Conservation (phyloP, 2,888 invertebrate species). For the Spilosoma lubricipeda region DNA sequence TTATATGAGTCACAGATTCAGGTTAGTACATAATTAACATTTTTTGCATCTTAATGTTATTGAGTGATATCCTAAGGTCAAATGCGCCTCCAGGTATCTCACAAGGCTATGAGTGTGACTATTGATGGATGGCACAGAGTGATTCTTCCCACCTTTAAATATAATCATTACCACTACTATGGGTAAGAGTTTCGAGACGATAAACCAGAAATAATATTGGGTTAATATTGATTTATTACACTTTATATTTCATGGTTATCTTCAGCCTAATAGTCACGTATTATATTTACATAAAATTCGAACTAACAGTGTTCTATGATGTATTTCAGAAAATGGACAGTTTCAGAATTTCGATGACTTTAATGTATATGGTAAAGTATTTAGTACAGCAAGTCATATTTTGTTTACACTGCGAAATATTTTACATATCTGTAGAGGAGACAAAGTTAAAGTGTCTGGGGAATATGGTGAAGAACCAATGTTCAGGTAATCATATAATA, state of each 20-base stretch:
- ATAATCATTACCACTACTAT: too few species aligned
- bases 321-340: neutral
- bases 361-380: neutral
- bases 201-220: too few species aligned
- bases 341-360: neutral
- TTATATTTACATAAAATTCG: neutral
- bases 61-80: neutral
- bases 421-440: conserved; percentile 10
- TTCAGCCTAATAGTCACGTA: too few species aligned
- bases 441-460: neutral
- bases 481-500: neutral
- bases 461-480: neutral
- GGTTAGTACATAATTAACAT: neutral
- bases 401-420: neutral
- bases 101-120: too few species aligned
- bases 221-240: too few species aligned
- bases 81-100: too few species aligned
- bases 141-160: too few species aligned
- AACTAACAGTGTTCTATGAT: neutral
- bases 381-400: neutral
- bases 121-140: too few species aligned
- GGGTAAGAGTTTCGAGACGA: too few species aligned
- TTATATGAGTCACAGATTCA: neutral
- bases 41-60: neutral
- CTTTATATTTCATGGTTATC: too few species aligned